Base-by-base conservation (phyloP, 2,113 vertebrate species). In the Nycticebus coucang region DNA sequence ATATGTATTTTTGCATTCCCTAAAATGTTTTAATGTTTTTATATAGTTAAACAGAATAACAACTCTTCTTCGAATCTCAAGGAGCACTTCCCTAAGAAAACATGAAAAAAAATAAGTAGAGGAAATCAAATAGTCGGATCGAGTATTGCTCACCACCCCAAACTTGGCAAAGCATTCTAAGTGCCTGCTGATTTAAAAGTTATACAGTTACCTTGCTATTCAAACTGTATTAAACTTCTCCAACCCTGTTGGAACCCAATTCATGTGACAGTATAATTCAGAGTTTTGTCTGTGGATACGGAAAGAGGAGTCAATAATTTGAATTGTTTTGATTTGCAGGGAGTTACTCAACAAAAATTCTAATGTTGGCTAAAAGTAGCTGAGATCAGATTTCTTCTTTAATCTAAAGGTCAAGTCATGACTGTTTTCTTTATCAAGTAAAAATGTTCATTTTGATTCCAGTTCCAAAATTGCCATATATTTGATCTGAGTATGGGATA, bases 21-120 rank as follows among this genome's bases (percentile, higher is more conserved):
- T 95, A 96, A 97, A 74, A 97, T 97, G 62, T 97, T 97, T 98
- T 97, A 97, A 95, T 98, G 97, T 87, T 96, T 97, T 97, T 93
- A 92, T 96, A 91, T 87, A 95, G 95, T 97, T 98, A 97, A 97
- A 97, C 75, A 97, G 85, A 98, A 96, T 62, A 14, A 97, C 96
- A 78, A 96, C 77, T 94, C 94, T 85, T 98, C 94, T 97, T 91
- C 86, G 69, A 97, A 93, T 59, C 85, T 90, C 89, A 93, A 79
- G 91, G 79, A 94, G 91, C 91, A 92, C 33, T 97, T 87, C 62
- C 57, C 97, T 97, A 96, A 91, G 89, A 95, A 96, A 96, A 97
- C 94, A 96, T 33, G 72, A n/a, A 85, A 75, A 97, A 96, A 94
- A 97, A 92, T 68, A 96, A 93, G 84, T 96, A 60, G 33, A 71